Base-by-base conservation (phyloP, 2,797 vertebrate species). In the Pipistrellus pygmaeus region DNA sequence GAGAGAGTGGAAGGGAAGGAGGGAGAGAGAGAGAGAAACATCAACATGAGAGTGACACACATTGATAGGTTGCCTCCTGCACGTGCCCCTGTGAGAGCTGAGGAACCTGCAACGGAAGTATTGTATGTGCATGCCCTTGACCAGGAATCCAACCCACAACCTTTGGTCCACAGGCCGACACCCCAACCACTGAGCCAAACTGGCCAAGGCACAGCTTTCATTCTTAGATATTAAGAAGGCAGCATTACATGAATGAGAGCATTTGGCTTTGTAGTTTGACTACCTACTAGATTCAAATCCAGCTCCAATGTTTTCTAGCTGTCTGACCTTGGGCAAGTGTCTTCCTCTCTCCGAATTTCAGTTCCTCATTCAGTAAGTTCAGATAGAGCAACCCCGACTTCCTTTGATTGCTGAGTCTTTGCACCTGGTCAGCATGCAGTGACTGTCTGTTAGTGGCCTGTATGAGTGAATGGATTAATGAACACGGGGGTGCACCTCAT, bases 261-360 rank as follows among this genome's bases (percentile, higher is more conserved):
- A 8, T 15, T 27, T 73, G 69, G 30, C 92, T 88, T 92, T 77
- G 25, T 82, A 41, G 46, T 57, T 73, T 25, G 30, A 66, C 30
- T 13, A 32, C 8, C 81, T 46, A 62, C 41, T 76, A 62, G 78
- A 38, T 80, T 90, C 30, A 18, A 41, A 66, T n/a, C 55, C 27
- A 25, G 73, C 23, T 90, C 20, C 48, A 17, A n/a, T 18, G 18
- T 57, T 35, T 75, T 78, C 84, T 80, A 69, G 68, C 80, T 82
- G 25, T 87, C 51, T 91, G 77, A 73, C 62, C 35, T 75, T 83
- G 72, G 77, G 68, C 62, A 84, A 71, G 44, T 51, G 32, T 69
- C 35, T 66, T 76, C 17, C 35, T 60, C 48, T 93, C 64, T 68
- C 96, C 84, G 84, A 95, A 51, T 53, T 55, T 60, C 32, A 35